Base-by-base conservation (phyloP, 2,888 invertebrate genomes). In the Eilema sororculum region DNA sequence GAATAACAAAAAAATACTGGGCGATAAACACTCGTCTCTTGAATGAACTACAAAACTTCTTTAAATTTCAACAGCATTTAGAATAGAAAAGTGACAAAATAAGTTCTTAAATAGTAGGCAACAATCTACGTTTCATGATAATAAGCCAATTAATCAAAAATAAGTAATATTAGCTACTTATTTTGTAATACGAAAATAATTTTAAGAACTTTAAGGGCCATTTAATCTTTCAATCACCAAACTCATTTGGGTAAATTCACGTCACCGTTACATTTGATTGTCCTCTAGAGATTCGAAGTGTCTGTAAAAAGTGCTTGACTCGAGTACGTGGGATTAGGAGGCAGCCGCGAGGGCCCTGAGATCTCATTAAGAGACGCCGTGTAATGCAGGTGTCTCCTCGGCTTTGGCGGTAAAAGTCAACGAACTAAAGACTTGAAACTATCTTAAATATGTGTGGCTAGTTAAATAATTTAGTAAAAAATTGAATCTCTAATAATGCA, bases 261-360 rank as follows among this genome's bases (percentile, higher is more conserved):
- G 87, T 82, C 85, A 85, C 84, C 81, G 83, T 89, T 88, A 85
- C 87, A 85, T 89, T 82, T 83, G 86, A 91, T 90, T 88, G 91
- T 91, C 86, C 89, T 91, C 89, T 83, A 91, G 90, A 91, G 90
- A 87, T 84, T 67, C 72, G 66, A 85, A 91, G 91, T 89, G 90
- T 89, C 88, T 89, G 87, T 90, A 90, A 94, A 93, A 93, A 91
- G 91, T 89, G 86, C 88, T 92, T 74, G 81, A 87, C 82, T 84
- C 78, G 84, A 91, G 85, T 80, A 86, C 89, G 87, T 89, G 86
- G 89, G 90, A 93, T 93, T 90, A 90, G 88, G 81, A 87, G 89
- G 73, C 86, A 87, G 87, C 83, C 80, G 80, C 78, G 84, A 86
- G 87, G 87, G 87, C 86, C 84, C 82, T 81, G 81, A 80, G 85